A percentile compares a stretch with the other conserved stretches of the same genome.
These are phyloP conservation scores for Semnornis frantzii DNA, from an alignment of 2,113 vertebrate genomes.

Conservation along the genomic window DNA sequence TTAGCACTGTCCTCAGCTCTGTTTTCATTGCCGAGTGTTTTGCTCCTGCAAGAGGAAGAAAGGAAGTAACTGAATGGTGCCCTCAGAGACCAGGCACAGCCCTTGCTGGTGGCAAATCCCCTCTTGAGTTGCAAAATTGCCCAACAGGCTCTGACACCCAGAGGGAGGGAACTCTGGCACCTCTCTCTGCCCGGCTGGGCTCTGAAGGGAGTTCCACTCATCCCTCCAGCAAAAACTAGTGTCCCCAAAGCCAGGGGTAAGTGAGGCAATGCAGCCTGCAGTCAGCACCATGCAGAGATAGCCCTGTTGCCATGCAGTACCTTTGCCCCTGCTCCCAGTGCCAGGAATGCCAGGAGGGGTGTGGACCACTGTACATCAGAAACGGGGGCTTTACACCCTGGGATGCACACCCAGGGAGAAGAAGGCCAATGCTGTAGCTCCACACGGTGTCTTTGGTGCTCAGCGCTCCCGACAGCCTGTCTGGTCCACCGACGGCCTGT, in stretches of 20 bases:
- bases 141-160: neutral
- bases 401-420: neutral
- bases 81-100: neutral
- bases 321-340: neutral
- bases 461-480: neutral
- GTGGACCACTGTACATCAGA: accelerated
- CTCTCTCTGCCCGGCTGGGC: neutral
- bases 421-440: neutral
- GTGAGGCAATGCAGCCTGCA: accelerated
- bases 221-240: neutral
- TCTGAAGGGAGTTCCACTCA: neutral
- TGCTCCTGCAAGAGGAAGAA: neutral
- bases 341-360: neutral
- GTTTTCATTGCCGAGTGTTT: neutral
- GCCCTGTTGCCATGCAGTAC: accelerated
- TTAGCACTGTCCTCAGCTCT: neutral
- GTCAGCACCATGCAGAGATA: accelerated
- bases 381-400: neutral
- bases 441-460: neutral
- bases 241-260: neutral
- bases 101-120: neutral
- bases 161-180: neutral
- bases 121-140: neutral
- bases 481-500: neutral
- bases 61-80: neutral